Base-by-base conservation (phyloP, 2,888 invertebrate genomes). In the Melanophora roralis region DNA sequence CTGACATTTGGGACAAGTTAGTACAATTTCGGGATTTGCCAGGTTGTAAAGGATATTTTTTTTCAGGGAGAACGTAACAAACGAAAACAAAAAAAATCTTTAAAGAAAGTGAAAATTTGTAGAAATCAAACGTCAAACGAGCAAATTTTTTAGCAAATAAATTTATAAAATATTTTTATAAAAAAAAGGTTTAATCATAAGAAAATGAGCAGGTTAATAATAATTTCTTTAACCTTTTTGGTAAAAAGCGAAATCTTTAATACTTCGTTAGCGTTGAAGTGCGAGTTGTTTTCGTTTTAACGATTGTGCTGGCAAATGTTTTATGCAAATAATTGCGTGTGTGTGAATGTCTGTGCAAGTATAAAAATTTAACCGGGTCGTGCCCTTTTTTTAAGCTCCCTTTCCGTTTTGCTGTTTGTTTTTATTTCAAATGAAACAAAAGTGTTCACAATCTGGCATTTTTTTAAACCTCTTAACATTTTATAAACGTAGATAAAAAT, bases 1-100 rank as follows among this genome's bases (percentile, higher is more conserved):
- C 86, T 85, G 86, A 85, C 84, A 88, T 89, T 89, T 89, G 86
- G 87, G 88, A 87, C 88, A 88, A 87, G 88, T 89, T 88, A 89
- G 89, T 89, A 88, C 87, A 88, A 88, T 88, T 89, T 89, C 89
- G 89, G 89, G 89, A 88, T 88, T 89, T 86, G 89, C 88, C 89
- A 89, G 89, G 89, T 89, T 89, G 89, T 89, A 89, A 88, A 88
- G 87, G 88, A 86, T 85, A 85, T 85, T 86, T 65, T 76, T 64
- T 32, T 47, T 55, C 47, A 64, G 64, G 32, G n/a, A 1, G 47
- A 59, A 49, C 85, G 65, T 74, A 49, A 86, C 83, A 82, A 82
- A 85, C 84, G 75, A 82, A 77, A 74, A 78, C 23, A 62, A 77
- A 60, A 55, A 57, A 27, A 9, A 65, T 23, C 32, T 57, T 11